Percentiles rank a stretch among this genome's conserved stretches.
phyloP scores from a whole-genome alignment of 30 jellyfish, hydroid and myxozoan genomes.

The Rhopilema esculentum region DNA sequence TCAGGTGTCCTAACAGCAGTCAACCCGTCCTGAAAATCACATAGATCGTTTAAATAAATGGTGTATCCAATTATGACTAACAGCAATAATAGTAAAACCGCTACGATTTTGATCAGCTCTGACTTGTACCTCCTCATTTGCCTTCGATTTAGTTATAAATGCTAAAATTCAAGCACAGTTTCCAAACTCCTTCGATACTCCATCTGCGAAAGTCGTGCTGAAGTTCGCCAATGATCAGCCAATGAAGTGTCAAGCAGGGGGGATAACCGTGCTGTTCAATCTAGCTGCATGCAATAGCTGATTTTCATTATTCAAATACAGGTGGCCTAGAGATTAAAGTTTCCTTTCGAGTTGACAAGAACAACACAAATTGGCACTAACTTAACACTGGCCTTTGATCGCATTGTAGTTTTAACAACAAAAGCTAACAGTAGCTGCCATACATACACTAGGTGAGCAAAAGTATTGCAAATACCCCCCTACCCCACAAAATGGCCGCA shows the following conservation, averaged over 20 bases:
- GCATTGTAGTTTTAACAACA: too few relatives aligned
- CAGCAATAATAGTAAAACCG: not conserved
- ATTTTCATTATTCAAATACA: not conserved
- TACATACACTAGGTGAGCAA: too few relatives aligned
- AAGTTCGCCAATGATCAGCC: not conserved
- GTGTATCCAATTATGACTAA: not conserved
- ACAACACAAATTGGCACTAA: not conserved
- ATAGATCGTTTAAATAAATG: not conserved
- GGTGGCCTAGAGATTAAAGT: not conserved
- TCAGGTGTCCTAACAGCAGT: constrained; percentile 5
- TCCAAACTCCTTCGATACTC: not conserved
- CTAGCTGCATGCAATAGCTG: not conserved
- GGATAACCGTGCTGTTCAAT: not conserved
- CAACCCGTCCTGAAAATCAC: constrained; percentile 53
- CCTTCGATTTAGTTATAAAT: not conserved
- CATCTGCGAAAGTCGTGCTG: not conserved
- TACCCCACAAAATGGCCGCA: too few relatives aligned
- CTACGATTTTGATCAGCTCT: not conserved
- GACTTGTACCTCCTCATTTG: not conserved
- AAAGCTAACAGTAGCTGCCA: too few relatives aligned
- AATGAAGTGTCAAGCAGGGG: not conserved
- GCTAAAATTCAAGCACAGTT: not conserved
- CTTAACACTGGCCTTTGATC: not conserved
- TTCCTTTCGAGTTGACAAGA: not conserved
- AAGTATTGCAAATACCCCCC: too few relatives aligned